Evolutionary conservation across 2,888 invertebrate species (phyloP), one percentile per base, ranked within the genome.

Genomic region (Bombylius discolor): DNA sequence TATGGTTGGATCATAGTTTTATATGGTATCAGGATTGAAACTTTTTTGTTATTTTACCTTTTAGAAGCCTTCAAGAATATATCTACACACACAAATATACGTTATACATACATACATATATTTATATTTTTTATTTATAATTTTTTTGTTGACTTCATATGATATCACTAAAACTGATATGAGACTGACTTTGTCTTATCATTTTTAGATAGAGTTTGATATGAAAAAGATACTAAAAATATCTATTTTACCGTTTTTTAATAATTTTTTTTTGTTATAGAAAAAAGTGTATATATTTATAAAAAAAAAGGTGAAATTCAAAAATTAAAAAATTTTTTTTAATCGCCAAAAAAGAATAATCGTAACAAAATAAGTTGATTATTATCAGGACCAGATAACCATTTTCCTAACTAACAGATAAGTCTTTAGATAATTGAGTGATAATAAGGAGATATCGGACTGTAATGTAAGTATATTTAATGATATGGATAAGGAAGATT

Each of bases 201-300:
- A 63, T 61, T 61, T 47, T 55, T 52, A 60, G 61, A 62, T 62
- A 60, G 60, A 59, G 59, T 55, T 53, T 62, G 61, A 63, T 63
- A 64, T 64, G 62, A 62, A 47, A 60, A 60, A 62, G 63, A 63
- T 63, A 64, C 44, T 42, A 42, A 8, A 11, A 11, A 42, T 42
- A 42, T 42, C 8, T 11, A 11, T 11, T 42, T 11, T 11, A 11
- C 23, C 23, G 23, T 23, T 23, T 23, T 23, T 23, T 23, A 23
- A 23, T 23, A 23, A 23, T 23, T 23, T 23, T 23, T 23, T 23
- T 23, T 1, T 23, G 23, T 23, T 23, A 23, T 23, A 23, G 23
- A 23, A 23, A 23, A 23, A 23, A 23, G 23, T 23, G 23, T 23
- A 2, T 23, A 2, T 23, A 2, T 23, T 23, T 23, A 2, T 23